Evolutionary conservation across 2,888 invertebrate species (phyloP).

Genomic region (Aphodius granarius): DNA sequence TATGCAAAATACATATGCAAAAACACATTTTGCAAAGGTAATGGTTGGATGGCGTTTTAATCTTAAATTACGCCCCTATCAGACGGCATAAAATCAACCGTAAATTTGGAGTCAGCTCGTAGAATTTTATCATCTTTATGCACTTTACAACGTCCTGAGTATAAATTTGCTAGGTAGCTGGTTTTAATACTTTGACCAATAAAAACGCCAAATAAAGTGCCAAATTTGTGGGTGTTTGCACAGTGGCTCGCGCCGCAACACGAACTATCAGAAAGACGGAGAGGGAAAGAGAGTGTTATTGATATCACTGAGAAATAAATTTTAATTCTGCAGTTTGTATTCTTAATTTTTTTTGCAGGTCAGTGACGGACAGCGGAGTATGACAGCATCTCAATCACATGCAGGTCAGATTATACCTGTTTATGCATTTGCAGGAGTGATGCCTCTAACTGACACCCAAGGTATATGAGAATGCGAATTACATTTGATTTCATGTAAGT

Average conservation of each 20-base stretch:
- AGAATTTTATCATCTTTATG: not conserved
- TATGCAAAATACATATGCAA: not conserved
- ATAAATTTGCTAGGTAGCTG: not conserved
- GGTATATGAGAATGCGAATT: not conserved
- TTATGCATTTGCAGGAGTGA: not conserved
- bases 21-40: not conserved
- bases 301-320: no score
- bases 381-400: not conserved
- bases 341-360: no score
- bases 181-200: constrained; percentile 13
- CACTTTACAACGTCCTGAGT: not conserved
- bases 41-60: not conserved
- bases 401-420: not conserved
- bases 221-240: constrained; percentile 18
- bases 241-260: constrained; percentile 5
- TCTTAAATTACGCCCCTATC: not conserved
- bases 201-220: constrained; percentile 25
- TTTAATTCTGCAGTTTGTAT: no score
- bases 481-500: not conserved
- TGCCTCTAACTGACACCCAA: not conserved
- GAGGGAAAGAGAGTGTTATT: not conserved
- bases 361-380: no score
- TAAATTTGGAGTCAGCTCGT: not conserved
- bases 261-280: constrained; percentile 13
- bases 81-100: not conserved